phyloP scores from a whole-genome alignment of 1,140 invertebrate species.

The Pseudomyrmex concolor region DNA sequence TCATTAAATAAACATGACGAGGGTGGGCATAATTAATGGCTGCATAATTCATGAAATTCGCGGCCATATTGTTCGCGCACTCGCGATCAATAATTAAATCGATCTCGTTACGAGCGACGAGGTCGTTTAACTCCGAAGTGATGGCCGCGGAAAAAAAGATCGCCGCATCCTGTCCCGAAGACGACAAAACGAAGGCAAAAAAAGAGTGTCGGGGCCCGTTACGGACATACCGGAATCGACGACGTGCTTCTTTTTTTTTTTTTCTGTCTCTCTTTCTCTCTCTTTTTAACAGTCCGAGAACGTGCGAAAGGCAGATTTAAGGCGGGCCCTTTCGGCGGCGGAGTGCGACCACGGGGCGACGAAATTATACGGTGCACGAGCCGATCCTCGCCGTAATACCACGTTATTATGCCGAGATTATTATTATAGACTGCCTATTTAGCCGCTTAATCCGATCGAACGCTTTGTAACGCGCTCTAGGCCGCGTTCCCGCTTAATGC shows the following conservation, averaged over 20 bases:
- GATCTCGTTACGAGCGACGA: slow-evolving; percentile 5
- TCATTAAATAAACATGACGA: slow-evolving; percentile 33
- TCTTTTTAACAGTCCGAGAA: slow-evolving; percentile 11
- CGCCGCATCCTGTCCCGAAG: background rate
- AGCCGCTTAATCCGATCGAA: slow-evolving; percentile 75
- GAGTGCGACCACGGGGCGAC: slow-evolving; percentile 65
- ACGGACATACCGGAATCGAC: background rate
- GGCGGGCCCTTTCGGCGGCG: slow-evolving; percentile 63
- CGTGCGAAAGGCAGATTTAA: slow-evolving; percentile 69
- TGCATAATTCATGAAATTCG: slow-evolving; percentile 39
- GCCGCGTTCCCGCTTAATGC: slow-evolving; percentile 70
- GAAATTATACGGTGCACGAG: slow-evolving; percentile 69
- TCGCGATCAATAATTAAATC: slow-evolving; percentile 45
- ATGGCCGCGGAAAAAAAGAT: background rate
- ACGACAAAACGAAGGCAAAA: background rate
- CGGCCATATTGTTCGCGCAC: background rate
- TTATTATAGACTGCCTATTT: slow-evolving; percentile 75
- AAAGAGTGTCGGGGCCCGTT: background rate
- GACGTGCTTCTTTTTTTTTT: too few species aligned
- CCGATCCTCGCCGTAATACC: slow-evolving; percentile 72
- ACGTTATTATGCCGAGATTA: slow-evolving; percentile 74
- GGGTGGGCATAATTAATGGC: slow-evolving; percentile 22
- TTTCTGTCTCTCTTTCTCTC: background rate
- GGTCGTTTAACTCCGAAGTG: background rate
- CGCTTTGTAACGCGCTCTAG: slow-evolving; percentile 75